Percentiles rank a stretch among this genome's conserved stretches.
phyloP scores from a whole-genome alignment of 1,140 invertebrate genomes.

The Alviniconcha marisindica region DNA sequence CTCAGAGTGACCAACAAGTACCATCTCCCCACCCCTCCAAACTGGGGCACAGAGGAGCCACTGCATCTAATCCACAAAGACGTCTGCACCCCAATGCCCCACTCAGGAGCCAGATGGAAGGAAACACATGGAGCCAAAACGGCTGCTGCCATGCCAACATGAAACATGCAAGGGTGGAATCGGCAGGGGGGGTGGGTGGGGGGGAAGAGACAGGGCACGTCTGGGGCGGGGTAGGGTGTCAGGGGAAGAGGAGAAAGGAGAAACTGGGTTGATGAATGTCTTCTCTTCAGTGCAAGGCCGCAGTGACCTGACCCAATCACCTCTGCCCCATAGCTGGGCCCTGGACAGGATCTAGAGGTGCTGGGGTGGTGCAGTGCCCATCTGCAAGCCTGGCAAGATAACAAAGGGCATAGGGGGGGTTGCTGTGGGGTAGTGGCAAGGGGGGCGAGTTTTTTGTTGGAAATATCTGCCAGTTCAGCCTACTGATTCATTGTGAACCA shows the following conservation, averaged over 20 bases:
- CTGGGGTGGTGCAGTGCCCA: too few species aligned
- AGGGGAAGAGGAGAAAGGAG: neutral
- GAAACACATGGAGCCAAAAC: too few species aligned
- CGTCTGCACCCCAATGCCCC: neutral
- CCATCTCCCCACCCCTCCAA: neutral
- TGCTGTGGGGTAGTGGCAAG: too few species aligned
- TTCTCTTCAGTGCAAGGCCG: slow-evolving; percentile 5
- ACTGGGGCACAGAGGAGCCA: neutral
- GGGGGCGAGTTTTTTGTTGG: too few species aligned
- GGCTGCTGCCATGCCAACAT: too few species aligned
- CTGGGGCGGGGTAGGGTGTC: neutral
- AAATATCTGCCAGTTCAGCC: too few species aligned
- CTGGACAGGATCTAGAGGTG: too few species aligned
- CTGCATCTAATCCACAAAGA: neutral
- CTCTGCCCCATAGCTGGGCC: too few species aligned
- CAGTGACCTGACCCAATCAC: slow-evolving; percentile 14
- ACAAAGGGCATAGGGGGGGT: too few species aligned
- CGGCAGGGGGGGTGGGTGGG: neutral
- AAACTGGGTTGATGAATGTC: slow-evolving; percentile 33
- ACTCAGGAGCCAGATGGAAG: neutral
- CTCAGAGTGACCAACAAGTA: too few species aligned
- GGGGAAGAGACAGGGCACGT: neutral
- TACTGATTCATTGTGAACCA: too few species aligned
- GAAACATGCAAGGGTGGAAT: neutral
- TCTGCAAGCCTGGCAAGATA: too few species aligned